phyloP scores from a whole-genome alignment of 2,797 vertebrate species.

The Pogoniulus pusillus region DNA sequence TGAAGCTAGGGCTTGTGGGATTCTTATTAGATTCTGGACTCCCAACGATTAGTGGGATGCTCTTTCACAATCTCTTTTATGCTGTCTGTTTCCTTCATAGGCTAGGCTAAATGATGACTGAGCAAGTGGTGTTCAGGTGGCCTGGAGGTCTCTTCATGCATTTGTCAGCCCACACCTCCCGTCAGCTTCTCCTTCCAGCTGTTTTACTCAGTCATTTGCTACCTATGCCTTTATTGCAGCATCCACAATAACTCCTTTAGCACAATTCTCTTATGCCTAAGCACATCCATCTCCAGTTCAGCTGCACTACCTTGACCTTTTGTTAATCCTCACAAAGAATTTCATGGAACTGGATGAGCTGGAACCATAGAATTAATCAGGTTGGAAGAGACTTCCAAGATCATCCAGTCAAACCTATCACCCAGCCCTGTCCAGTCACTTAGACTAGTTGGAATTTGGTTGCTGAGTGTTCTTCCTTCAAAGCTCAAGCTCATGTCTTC shows the following conservation, averaged over 20 bases:
- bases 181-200: neutral
- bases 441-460: neutral
- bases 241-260: neutral
- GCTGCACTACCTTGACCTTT: neutral
- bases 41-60: neutral
- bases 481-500: neutral
- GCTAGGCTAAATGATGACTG: neutral
- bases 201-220: neutral
- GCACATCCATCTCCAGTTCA: neutral
- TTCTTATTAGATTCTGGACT: neutral
- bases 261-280: neutral
- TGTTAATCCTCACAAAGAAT: neutral
- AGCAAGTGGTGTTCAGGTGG: neutral
- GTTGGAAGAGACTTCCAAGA: too few relatives aligned
- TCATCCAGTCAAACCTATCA: too few relatives aligned
- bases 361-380: too few relatives aligned
- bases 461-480: neutral
- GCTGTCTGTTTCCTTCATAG: neutral
- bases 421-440: too few relatives aligned
- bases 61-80: neutral
- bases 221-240: neutral
- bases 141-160: neutral
- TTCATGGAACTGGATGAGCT: neutral
- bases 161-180: neutral
- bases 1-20: neutral